phyloP scores from a whole-genome alignment of 1,140 invertebrate species.

The Tribolium castaneum region DNA sequence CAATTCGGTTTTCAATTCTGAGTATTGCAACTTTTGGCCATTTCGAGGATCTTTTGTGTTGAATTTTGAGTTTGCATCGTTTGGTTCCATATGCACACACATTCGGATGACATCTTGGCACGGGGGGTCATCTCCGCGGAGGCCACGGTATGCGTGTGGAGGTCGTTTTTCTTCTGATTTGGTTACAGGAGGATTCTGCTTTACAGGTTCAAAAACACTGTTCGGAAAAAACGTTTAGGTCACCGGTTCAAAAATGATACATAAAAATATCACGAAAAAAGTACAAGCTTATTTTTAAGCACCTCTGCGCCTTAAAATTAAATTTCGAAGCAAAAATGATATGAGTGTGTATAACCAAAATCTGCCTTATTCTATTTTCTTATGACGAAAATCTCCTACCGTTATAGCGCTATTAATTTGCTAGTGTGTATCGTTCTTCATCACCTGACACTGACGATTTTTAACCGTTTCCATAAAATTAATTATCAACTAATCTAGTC shows the following conservation, averaged over 20 bases:
- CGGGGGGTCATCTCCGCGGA: slow-evolving; percentile 36
- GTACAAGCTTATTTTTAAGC: slow-evolving; percentile 79
- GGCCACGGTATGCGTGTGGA: slow-evolving; percentile 55
- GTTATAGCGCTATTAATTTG: slow-evolving; percentile 64
- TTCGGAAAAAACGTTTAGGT: slow-evolving; percentile 64
- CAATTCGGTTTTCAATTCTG: slow-evolving; percentile 35
- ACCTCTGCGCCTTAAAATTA: slow-evolving; percentile 78
- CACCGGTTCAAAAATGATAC: slow-evolving; percentile 63
- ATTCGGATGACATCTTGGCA: slow-evolving; percentile 59
- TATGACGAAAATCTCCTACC: slow-evolving; percentile 67
- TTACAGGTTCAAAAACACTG: slow-evolving; percentile 57
- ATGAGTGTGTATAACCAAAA: slow-evolving; percentile 74
- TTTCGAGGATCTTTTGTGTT: slow-evolving; percentile 24
- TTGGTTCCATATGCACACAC: slow-evolving; percentile 64
- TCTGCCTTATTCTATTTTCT: slow-evolving; percentile 77
- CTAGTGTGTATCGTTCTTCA: slow-evolving; percentile 65
- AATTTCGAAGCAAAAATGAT: slow-evolving; percentile 65
- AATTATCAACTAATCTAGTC: slow-evolving; percentile 65
- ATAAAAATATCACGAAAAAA: slow-evolving; percentile 73
- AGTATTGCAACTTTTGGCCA: slow-evolving; percentile 34
- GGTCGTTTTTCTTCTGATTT: slow-evolving; percentile 52
- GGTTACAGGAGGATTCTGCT: slow-evolving; percentile 50
- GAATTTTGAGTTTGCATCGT: slow-evolving; percentile 46
- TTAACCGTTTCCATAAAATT: slow-evolving; percentile 63
- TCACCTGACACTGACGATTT: slow-evolving; percentile 64